Evolutionary conservation across 2,888 invertebrate genomes (phyloP).

Genomic region (Aleiodes alternator): DNA sequence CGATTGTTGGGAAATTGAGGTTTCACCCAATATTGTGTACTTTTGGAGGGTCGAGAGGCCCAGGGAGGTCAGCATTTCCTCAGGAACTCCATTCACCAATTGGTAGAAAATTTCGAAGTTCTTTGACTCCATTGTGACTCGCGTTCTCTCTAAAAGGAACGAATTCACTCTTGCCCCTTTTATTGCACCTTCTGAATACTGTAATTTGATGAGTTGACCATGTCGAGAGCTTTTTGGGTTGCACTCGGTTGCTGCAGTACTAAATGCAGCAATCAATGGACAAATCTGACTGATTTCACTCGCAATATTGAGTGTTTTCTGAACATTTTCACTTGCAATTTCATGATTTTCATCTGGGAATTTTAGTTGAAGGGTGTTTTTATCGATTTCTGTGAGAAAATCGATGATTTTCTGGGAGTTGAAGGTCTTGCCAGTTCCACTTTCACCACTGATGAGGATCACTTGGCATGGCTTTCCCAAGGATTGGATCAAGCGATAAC

Average conservation of each 20-base stretch:
- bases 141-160: conserved; percentile 73
- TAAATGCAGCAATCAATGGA: conserved; percentile 68
- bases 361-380: neutral
- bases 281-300: conserved; percentile 66
- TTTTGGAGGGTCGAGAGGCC: conserved; percentile 57
- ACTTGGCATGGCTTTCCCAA: conserved; percentile 71
- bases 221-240: conserved; percentile 75
- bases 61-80: conserved; percentile 60
- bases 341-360: conserved; percentile 45
- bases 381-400: conserved; percentile 65
- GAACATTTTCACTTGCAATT: conserved; percentile 53
- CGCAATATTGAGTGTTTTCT: conserved; percentile 54
- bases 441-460: conserved; percentile 74
- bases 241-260: conserved; percentile 72
- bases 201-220: conserved; percentile 72
- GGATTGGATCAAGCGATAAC: conserved; percentile 63
- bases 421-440: conserved; percentile 75
- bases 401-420: conserved; percentile 72
- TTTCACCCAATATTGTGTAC: conserved; percentile 61
- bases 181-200: conserved; percentile 66
- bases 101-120: conserved; percentile 76
- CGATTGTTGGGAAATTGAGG: neutral
- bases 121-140: conserved; percentile 70
- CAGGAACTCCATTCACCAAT: conserved; percentile 50
- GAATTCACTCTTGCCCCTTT: conserved; percentile 72